Evolutionary conservation across 2,797 vertebrate species (phyloP), one percentile per base, ranked within the genome.

Genomic region (Microctenopoma stevenorrisi): DNA sequence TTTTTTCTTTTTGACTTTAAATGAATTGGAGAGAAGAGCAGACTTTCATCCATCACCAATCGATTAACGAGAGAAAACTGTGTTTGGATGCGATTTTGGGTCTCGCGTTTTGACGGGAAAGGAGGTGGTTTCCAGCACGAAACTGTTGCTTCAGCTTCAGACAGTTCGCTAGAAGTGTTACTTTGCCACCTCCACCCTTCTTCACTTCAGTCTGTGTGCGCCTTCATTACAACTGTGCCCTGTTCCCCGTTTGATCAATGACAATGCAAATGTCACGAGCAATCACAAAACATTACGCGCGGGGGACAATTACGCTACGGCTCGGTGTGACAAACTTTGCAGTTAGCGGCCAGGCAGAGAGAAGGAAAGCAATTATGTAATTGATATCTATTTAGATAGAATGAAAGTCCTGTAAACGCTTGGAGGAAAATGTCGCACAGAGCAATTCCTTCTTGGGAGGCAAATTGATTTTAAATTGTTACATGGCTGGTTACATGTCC

Each of bases 391-490:
- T 78, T 81, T 52, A 74, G 78, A 86, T 79, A 50, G 77, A 73
- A 71, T 51, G 72, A 76, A 90, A 85, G 87, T 89, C 87, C 80
- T 88, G 81, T 40, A 66, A 74, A 76, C 53, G 83, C 85, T 86
- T 35, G 57, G 53, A 82, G 86, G 46, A 74, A 76, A 76, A 72
- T 47, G 74, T 85, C 79, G 85, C 44, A 30, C 82, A 74, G 87
- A 87, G 80, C 68, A 43, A 74, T 77, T 91, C 84, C 90, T 91
- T 87, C 91, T 91, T 89, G 85, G 90, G 91, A 90, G 89, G 91
- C 91, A 93, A 93, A 92, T 92, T 93, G 90, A 93, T 94, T 93
- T 91, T 86, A 93, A 94, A 94, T 92, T 92, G 92, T 92, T 92
- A 93, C 91, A 93, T 84, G 92, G 89, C 92, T 92, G 92, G 87